These are phyloP conservation scores for Telmatochromis sp. DNA, from an alignment of 2,113 vertebrate genomes.

Conservation along the genomic window DNA sequence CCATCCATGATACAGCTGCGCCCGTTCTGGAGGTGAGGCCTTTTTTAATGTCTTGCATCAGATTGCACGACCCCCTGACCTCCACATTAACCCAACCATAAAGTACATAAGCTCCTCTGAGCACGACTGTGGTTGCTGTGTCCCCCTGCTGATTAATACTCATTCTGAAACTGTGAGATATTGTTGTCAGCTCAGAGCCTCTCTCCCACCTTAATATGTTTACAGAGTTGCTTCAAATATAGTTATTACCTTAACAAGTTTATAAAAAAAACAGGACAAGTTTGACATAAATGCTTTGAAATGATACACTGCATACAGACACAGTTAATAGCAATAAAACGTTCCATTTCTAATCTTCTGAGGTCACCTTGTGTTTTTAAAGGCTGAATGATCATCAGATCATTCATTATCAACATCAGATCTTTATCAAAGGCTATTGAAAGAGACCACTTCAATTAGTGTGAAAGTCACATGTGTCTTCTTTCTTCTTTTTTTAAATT, in stretches of 20 bases:
- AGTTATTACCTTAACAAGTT: neutral
- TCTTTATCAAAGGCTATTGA: neutral
- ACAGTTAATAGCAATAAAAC: neutral
- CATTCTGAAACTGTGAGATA: slow-evolving; percentile 11
- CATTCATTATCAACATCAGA: neutral
- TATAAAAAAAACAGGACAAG: neutral
- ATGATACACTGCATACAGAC: neutral
- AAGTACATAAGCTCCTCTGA: neutral
- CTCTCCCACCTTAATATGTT: neutral
- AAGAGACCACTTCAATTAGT: slow-evolving; percentile 22
- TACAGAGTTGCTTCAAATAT: neutral
- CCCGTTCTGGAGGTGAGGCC: slow-evolving; percentile 84
- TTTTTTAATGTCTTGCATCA: neutral
- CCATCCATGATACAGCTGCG: slow-evolving; percentile 85
- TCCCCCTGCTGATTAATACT: neutral
- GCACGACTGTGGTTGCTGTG: neutral
- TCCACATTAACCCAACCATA: neutral
- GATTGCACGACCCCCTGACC: neutral
- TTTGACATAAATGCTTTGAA: neutral
- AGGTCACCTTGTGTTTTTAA: neutral
- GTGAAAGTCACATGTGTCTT: slow-evolving; percentile 49
- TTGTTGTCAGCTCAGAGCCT: neutral
- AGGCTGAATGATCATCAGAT: neutral
- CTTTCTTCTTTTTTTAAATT: slow-evolving; percentile 10
- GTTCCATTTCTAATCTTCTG: neutral